Conservation (phyloP, 2,888 invertebrate species). For the Volucella zonaria region DNA sequence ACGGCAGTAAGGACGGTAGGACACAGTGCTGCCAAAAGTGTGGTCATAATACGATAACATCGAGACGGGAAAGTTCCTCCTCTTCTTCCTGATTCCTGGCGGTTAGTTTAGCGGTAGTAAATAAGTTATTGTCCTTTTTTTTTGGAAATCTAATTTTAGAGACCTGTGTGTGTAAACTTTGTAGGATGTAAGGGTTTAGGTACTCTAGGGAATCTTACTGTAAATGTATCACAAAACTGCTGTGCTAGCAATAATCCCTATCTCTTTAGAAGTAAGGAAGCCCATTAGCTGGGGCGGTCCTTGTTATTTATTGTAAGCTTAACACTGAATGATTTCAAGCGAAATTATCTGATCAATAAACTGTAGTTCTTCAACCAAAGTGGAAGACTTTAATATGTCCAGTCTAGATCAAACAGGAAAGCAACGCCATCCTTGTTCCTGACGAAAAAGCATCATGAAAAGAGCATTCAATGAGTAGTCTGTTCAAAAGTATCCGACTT, state of each 20-base stretch:
- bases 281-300: too few species aligned
- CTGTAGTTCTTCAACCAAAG: conserved; percentile 33
- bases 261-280: too few species aligned
- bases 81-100: conserved; percentile 56
- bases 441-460: too few species aligned
- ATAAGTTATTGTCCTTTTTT: neutral
- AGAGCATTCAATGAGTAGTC: too few species aligned
- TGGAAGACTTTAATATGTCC: neutral
- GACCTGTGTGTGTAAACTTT: neutral
- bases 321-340: conserved; percentile 1
- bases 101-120: conserved; percentile 18
- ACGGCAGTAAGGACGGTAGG: neutral
- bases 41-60: conserved; percentile 35
- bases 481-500: too few species aligned
- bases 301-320: neutral
- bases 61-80: conserved; percentile 52
- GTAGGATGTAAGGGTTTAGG: conserved; percentile 13
- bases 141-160: neutral
- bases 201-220: conserved; percentile 22
- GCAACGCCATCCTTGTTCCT: too few species aligned
- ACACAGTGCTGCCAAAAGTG: conserved; percentile 55
- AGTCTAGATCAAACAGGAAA: too few species aligned
- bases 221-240: conserved; percentile 61
- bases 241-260: conserved; percentile 66
- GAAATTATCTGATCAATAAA: conserved; percentile 38